Evolutionary conservation across 2,113 vertebrate genomes (phyloP), one percentile per base, ranked within the genome.

Genomic region (Struthidea cinerea): DNA sequence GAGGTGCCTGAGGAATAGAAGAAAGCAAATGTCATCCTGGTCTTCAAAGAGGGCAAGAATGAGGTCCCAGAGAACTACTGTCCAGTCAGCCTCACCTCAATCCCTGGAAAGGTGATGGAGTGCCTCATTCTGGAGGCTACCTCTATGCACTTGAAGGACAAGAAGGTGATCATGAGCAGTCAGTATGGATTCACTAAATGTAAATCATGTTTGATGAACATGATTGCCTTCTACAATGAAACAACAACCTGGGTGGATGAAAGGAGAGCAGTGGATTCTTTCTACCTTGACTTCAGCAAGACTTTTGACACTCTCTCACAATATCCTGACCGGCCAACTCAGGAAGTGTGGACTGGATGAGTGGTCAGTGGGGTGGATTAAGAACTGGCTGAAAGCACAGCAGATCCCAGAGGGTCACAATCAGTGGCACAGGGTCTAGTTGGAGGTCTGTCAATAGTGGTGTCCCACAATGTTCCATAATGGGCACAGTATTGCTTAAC

Each of bases 81-180:
- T 30, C 30, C 13, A 42, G 13, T 42, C 30, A 56, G 21, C 26
- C 17, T 49, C 30, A 32, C 3, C 49, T 79, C 35, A 26, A 3
- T 64, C 30, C 17, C 21, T 18, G 35, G 57, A 49, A 42, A 71
- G 4, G 24, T 24, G 57, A 49, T 30, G 12, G n/a, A 39, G 13
- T 78, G 7, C 8, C 19, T 71, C 6, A 18, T 56, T 49, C 49
- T 35, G 35, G 35, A 35, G 26, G 11, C 21, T 0, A 0, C 56
- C 13, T 79, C 56, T 47, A 63, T 35, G 4, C 17, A 22, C 21
- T 15, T 35, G 17, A 70, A 63, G 13, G 37, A 35, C 20, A 41
- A 64, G 42, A 10, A 42, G 9, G 26, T 21, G 24, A 32, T 88
- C 42, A 71, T 13, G 16, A 49, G 2, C 11, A 64, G 35, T 35